Evolutionary conservation across 2,797 vertebrate species (phyloP).

Genomic region (Danio albolineatus): DNA sequence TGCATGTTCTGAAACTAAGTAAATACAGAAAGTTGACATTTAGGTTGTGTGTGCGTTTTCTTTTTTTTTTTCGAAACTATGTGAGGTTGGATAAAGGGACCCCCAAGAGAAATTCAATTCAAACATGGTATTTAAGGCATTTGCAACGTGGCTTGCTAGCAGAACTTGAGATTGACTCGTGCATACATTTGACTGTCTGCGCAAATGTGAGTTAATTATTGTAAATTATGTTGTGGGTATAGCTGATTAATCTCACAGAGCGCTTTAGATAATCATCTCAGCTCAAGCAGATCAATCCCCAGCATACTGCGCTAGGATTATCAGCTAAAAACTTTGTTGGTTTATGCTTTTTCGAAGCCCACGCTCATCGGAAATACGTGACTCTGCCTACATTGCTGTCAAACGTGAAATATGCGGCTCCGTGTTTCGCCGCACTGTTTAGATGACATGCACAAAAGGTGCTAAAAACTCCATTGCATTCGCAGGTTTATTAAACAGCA

Average conservation of each 20-base stretch:
- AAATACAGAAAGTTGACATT: no score
- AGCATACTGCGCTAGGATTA: background rate
- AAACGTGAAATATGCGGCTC: no score
- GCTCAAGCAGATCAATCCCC: background rate
- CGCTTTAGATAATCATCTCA: background rate
- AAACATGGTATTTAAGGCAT: background rate
- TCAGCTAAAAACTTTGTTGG: background rate
- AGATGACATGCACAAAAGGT: no score
- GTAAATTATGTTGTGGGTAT: background rate
- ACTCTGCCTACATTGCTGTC: no score
- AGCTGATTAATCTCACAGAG: background rate
- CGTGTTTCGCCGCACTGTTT: no score
- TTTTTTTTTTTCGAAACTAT: background rate
- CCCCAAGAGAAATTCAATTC: no score
- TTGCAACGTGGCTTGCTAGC: background rate
- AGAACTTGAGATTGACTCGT: background rate
- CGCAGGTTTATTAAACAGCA: no score
- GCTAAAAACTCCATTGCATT: no score
- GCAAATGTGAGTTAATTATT: background rate
- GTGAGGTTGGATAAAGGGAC: background rate
- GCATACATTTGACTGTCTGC: background rate
- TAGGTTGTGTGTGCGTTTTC: no score
- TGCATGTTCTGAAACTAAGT: no score
- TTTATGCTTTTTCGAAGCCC: no score
- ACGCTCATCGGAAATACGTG: no score